A percentile compares a stretch with the other conserved stretches of the same genome.
Conservation (phyloP, 2,113 vertebrate species). For the Motacilla alba region DNA sequence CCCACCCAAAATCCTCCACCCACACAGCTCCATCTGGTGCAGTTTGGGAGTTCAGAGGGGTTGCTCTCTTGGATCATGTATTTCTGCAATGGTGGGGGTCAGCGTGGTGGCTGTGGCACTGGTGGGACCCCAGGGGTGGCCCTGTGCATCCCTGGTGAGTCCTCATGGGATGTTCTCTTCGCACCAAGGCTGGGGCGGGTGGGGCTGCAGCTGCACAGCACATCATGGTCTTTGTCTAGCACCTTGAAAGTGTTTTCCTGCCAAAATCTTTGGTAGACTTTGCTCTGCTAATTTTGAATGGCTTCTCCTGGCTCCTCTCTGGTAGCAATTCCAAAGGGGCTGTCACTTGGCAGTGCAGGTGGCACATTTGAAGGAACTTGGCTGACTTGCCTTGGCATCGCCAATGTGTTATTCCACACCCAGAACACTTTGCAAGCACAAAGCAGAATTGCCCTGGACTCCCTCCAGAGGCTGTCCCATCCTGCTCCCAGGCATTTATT, state of each 20-base stretch:
- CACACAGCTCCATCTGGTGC: background rate
- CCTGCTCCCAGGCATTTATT: background rate
- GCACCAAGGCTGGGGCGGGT: background rate
- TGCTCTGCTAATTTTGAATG: background rate
- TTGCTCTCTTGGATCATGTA: rapidly evolving
- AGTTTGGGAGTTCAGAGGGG: background rate
- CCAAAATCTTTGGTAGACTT: background rate
- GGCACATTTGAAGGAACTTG: background rate
- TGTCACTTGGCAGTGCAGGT: background rate
- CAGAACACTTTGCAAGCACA: background rate
- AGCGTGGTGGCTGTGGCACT: rapidly evolving
- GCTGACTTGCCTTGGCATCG: background rate
- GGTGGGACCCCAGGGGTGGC: background rate
- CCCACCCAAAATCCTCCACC: background rate
- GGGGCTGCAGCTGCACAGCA: background rate
- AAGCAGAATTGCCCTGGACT: background rate
- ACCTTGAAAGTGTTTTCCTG: background rate
- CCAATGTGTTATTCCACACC: background rate
- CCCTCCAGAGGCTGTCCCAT: background rate
- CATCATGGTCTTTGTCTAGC: background rate
- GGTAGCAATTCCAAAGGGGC: background rate
- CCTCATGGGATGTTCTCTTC: background rate
- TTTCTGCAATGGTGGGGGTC: background rate
- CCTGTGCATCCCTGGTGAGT: rapidly evolving
- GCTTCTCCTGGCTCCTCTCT: background rate